Evolutionary conservation across 2,797 vertebrate species (phyloP).

Genomic region (Tangara arthus): DNA sequence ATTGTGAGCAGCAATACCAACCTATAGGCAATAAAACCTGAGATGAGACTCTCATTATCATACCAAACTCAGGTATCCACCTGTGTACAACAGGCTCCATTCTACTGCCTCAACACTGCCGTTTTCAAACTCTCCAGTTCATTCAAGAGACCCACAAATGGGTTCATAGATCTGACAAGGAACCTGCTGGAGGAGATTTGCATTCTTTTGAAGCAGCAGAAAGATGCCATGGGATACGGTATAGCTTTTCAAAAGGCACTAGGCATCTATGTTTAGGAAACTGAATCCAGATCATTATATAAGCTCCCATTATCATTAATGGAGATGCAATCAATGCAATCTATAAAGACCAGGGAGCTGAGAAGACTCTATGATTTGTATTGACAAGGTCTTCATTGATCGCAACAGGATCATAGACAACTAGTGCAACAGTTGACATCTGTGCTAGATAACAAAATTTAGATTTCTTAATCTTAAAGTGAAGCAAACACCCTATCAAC

Average conservation of each 20-base stretch:
- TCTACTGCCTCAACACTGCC: neutral
- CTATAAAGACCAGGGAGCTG: conserved; percentile 13
- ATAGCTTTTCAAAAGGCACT: neutral
- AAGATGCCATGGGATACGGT: neutral
- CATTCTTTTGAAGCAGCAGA: neutral
- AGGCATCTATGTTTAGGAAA: neutral
- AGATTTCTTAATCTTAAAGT: neutral
- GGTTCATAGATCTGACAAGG: neutral
- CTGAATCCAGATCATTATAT: neutral
- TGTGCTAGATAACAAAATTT: neutral
- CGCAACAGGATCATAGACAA: conserved; percentile 13
- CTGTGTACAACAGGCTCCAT: neutral
- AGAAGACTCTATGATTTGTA: neutral
- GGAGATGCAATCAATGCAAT: conserved; percentile 20
- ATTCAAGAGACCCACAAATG: neutral
- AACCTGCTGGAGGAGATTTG: neutral
- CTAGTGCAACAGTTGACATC: neutral
- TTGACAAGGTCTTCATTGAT: conserved; percentile 25
- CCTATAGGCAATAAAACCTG: neutral
- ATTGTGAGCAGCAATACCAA: neutral
- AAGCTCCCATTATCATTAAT: conserved; percentile 8
- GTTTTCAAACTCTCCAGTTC: neutral
- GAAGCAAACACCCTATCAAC: neutral
- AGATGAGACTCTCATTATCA: neutral
- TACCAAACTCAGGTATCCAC: neutral